These are phyloP conservation scores for Ianthella basta DNA, from an alignment of 37 sponge, comb jelly and placozoan genomes.

Conservation along the genomic window DNA sequence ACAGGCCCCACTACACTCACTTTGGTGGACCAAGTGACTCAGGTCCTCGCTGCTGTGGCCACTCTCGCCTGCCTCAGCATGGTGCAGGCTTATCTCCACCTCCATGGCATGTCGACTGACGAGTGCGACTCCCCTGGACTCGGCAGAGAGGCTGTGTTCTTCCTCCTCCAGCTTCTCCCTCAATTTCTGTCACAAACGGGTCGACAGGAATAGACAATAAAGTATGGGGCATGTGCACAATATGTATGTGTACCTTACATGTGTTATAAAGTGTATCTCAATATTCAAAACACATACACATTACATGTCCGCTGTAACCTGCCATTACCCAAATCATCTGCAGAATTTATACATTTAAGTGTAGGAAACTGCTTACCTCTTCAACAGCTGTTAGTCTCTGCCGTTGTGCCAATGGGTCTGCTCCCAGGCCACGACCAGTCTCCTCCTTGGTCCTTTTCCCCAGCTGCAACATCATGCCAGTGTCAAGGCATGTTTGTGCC, in stretches of 20 bases:
- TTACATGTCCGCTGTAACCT: too few species aligned
- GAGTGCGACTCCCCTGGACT: neutral
- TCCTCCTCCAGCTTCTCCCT: neutral
- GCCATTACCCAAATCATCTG: too few species aligned
- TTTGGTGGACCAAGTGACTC: slow-evolving; percentile 29
- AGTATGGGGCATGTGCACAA: too few species aligned
- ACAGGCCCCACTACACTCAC: too few species aligned
- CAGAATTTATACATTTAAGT: too few species aligned
- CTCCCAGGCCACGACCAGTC: slow-evolving; percentile 1
- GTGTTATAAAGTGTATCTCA: too few species aligned
- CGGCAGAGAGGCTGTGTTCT: neutral
- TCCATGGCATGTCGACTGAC: slow-evolving; percentile 58
- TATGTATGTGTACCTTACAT: too few species aligned
- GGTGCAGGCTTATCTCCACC: slow-evolving; percentile 47
- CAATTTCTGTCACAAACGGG: neutral
- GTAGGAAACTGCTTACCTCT: slow-evolving; percentile 34
- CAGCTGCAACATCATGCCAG: neutral
- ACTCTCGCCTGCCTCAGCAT: neutral
- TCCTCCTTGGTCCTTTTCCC: neutral
- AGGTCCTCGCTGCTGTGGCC: slow-evolving; percentile 23
- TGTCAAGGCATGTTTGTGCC: too few species aligned
- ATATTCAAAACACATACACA: too few species aligned
- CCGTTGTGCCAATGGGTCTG: slow-evolving; percentile 47
- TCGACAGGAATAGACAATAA: neutral
- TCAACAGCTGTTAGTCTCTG: slow-evolving; percentile 46